These are phyloP conservation scores for Thomomys bottae DNA, from an alignment of 2,113 vertebrate genomes.

Conservation along the genomic window DNA sequence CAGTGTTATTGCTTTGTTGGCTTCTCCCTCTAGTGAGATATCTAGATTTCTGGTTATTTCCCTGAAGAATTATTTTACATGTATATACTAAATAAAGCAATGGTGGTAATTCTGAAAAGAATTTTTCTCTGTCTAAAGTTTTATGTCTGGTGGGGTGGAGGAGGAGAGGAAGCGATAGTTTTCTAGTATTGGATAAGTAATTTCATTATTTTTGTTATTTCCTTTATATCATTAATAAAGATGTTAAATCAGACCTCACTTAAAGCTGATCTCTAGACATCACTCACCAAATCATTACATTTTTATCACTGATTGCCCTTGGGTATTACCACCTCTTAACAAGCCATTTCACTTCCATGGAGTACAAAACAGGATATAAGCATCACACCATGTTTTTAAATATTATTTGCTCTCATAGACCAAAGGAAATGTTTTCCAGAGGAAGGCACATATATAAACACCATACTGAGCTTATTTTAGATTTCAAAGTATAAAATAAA, in stretches of 20 bases:
- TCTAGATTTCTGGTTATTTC: conserved; percentile 67
- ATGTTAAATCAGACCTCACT: conserved; percentile 64
- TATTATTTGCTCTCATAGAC: conserved; percentile 9
- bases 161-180: neutral
- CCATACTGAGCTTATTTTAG: neutral
- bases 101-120: neutral
- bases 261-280: conserved; percentile 69
- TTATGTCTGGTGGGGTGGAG: neutral
- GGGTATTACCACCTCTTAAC: conserved; percentile 77
- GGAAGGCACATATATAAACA: neutral
- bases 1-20: conserved; percentile 37
- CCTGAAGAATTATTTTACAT: conserved; percentile 65
- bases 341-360: conserved; percentile 75
- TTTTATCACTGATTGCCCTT: conserved; percentile 76
- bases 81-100: conserved; percentile 45
- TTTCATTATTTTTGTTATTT: conserved; percentile 24
- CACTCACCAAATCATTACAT: conserved; percentile 72
- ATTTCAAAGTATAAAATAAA: conserved; percentile 1
- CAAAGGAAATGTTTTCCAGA: neutral
- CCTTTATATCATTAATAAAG: conserved; percentile 61
- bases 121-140: neutral
- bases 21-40: conserved; percentile 57
- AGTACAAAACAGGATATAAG: conserved; percentile 56
- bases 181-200: neutral
- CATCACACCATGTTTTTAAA: neutral